These are phyloP conservation scores for Platanista minor DNA, from an alignment of 2,113 vertebrate species.

Conservation along the genomic window DNA sequence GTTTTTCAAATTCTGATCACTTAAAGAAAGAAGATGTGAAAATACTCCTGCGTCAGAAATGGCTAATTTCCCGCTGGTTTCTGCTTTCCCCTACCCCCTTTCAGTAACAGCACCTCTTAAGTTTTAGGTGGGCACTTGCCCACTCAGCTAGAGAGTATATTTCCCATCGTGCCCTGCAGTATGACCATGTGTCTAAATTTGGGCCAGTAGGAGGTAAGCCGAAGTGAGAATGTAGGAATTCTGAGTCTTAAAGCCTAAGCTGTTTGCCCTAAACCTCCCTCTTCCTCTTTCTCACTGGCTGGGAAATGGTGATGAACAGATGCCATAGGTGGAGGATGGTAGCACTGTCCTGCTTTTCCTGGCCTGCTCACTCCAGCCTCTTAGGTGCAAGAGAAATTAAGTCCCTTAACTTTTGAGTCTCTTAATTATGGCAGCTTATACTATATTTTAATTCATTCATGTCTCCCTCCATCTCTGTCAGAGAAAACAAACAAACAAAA, in stretches of 20 bases:
- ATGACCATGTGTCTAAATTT: not conserved
- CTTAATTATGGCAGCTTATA: not conserved
- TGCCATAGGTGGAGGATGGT: not conserved
- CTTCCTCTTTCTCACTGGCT: not conserved
- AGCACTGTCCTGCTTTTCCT: not conserved
- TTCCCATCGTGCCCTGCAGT: not conserved
- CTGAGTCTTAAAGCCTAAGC: not conserved
- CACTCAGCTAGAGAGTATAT: not conserved
- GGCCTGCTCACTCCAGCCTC: not conserved
- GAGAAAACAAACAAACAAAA: not conserved
- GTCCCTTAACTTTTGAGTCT: not conserved
- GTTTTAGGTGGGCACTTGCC: not conserved
- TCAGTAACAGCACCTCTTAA: not conserved
- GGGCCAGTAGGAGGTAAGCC: not conserved
- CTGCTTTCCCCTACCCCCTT: not conserved
- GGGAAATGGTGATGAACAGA: not conserved
- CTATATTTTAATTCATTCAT: not conserved
- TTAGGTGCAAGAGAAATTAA: not conserved
- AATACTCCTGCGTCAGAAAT: not conserved
- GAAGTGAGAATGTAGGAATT: not conserved
- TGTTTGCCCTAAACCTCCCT: not conserved
- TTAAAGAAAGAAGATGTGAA: not conserved
- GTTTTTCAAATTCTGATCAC: not conserved
- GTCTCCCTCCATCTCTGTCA: not conserved
- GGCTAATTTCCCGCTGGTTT: not conserved